phyloP scores from a whole-genome alignment of 2,888 invertebrate genomes.

The Polydrusus pterygomalis region DNA sequence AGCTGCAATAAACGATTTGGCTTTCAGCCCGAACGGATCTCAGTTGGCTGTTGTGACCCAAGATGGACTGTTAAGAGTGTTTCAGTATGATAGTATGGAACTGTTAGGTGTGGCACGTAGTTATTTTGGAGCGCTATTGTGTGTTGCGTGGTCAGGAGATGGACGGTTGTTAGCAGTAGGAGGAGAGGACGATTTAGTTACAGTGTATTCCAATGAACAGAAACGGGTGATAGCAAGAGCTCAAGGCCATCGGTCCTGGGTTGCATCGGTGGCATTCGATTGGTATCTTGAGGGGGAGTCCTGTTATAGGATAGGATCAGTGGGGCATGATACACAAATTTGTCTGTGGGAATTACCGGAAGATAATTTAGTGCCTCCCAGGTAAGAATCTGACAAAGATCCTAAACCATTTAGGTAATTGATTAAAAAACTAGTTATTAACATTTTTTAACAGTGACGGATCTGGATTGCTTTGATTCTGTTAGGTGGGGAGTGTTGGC shows the following conservation, averaged over 20 bases:
- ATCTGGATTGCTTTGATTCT: too few species aligned
- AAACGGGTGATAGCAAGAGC: slow-evolving; percentile 96
- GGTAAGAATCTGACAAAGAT: slow-evolving; percentile 32
- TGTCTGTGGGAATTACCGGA: slow-evolving; percentile 99
- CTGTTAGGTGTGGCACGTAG: slow-evolving; percentile 94
- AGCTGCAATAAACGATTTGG: slow-evolving; percentile 92
- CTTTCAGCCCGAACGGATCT: slow-evolving; percentile 95
- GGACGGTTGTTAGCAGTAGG: slow-evolving; percentile 96
- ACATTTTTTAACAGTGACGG: too few species aligned
- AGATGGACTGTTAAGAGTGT: slow-evolving; percentile 95
- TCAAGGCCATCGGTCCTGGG: slow-evolving; percentile 98
- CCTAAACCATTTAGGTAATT: too few species aligned
- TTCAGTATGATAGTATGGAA: slow-evolving; percentile 98
- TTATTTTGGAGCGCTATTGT: slow-evolving; percentile 98
- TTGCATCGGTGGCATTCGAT: slow-evolving; percentile 96
- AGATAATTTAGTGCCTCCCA: slow-evolving; percentile 81
- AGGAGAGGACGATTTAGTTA: slow-evolving; percentile 98
- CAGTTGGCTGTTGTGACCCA: slow-evolving; percentile 96
- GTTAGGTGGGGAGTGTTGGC: too few species aligned
- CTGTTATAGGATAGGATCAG: slow-evolving; percentile 83
- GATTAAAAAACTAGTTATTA: too few species aligned
- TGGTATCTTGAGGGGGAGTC: slow-evolving; percentile 76
- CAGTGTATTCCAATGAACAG: slow-evolving; percentile 96
- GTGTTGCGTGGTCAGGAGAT: slow-evolving; percentile 99
- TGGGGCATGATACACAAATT: slow-evolving; percentile 97